A percentile compares a stretch with the other conserved stretches of the same genome.
phyloP scores from a whole-genome alignment of 2,113 vertebrate species.

The Bubo bubo region DNA sequence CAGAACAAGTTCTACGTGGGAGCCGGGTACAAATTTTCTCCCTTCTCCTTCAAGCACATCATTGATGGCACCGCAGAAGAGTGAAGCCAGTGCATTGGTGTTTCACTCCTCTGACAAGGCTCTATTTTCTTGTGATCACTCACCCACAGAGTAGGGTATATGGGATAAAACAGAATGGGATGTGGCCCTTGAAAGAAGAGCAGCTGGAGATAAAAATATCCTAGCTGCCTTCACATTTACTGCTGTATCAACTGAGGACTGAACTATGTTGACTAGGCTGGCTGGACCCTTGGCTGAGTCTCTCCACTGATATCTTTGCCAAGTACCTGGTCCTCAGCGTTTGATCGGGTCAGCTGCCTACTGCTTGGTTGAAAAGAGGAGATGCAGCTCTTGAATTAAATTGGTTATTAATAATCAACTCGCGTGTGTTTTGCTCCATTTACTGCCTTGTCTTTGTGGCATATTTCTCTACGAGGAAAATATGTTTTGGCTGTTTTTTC shows the following conservation, averaged over 20 bases:
- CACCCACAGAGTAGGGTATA: neutral
- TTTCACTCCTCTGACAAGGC: neutral
- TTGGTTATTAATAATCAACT: neutral
- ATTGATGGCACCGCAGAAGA: conserved; percentile 70
- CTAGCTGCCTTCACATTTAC: neutral
- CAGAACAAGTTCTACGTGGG: conserved; percentile 85
- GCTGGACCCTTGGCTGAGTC: neutral
- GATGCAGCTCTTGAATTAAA: conserved; percentile 20
- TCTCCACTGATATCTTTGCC: neutral
- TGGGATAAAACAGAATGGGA: neutral
- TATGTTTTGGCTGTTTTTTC: neutral
- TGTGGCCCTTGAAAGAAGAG: neutral
- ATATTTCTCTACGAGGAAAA: neutral
- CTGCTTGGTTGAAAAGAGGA: neutral
- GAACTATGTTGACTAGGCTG: neutral
- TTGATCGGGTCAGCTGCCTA: neutral
- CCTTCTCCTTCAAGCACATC: conserved; percentile 79
- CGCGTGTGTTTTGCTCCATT: neutral
- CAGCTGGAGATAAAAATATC: neutral
- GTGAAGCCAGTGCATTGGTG: neutral
- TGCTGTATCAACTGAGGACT: neutral
- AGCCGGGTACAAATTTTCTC: conserved; percentile 78
- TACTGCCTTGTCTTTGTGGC: neutral
- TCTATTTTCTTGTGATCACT: neutral
- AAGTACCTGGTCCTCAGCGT: neutral